Base-by-base conservation (phyloP, 2,797 vertebrate genomes). In the Astyanax mexicanus region DNA sequence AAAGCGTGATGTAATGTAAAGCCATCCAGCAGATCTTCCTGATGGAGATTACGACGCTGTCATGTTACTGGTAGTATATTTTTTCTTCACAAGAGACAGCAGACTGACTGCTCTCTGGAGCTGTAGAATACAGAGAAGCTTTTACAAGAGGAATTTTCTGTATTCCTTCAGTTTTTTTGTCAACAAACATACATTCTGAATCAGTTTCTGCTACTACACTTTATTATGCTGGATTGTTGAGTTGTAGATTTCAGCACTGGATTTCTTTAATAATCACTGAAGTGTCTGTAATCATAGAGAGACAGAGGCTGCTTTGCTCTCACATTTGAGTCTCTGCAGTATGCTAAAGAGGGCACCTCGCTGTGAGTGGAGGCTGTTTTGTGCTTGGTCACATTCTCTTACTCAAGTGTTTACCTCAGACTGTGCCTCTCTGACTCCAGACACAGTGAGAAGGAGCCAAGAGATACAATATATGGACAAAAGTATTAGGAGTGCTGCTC, bases 1-100 rank as follows among this genome's bases (percentile, higher is more conserved):
- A 74, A 79, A 74, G 74, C 60, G 10, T 15, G 19, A 27, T 49
- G 32, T 54, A 64, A 40, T 55, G 29, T 45, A 75, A 72, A 72
- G 40, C 44, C 66, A 77, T 42, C 51, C 44, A 40, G 47, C 13
- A 49, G 45, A 68, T 25, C 57, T 66, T 27, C 45, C 29, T 54
- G 23, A 32, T 44, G 21, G 55, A 37, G 54, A 70, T 62, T 49
- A 32, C 19, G 21, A 40, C 29, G 19, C 52, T 25, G 32, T 72
- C 54, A 64, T 55, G 52, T 60, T 65, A 73, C 25, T 9, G 15
- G 13, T 19, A 54, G 35, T 19, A 42, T 69, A 52, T 58, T 27
- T 55, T 44, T 47, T 29, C n/a, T 49, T 3, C 19, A 47, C 32
- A 32, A 69, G 68, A 57, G 42, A 49, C 15, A 37, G 11, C 70